Evolutionary conservation across 1,140 invertebrate species (phyloP), one percentile per base, ranked within the genome.

Genomic region (Nephotettix cincticeps): DNA sequence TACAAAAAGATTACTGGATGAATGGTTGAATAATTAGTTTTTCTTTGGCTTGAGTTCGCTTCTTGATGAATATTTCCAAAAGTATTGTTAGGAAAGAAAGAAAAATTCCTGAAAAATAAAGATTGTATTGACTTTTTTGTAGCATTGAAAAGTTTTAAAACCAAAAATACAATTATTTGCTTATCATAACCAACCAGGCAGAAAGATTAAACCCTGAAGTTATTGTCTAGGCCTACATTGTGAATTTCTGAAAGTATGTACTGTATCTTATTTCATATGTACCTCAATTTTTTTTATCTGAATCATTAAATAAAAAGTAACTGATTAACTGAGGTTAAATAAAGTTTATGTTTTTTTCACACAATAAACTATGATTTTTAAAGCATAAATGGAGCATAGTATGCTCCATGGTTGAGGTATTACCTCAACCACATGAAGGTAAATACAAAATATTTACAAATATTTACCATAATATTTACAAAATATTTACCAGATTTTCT

Each of bases 21-120:
- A 88, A 90, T 17, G 88, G 89, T 73, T 86, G 85, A 27, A 90
- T 85, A 2, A 86, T 80, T 71, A 80, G 82, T 28, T 82, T 80
- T 30, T 87, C 83, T 23, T 80, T 83, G 11, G 77, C 78, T n/a
- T 76, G 73, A 74, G 82, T 81, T 4, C 83, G 81, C 51, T 80
- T 80, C 32, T 83, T 79, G 72, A 83, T 86, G 23, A 84, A 76
- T 74, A 83, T 86, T 76, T 90, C 89, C 1, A 81, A 76, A 1
- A 84, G 67, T 11, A 90, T 80, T 6, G 87, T 78, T 17, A 84
- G 71, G 1, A 82, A 74, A 0, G 86, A 83, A n/a, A 84, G 75
- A 61, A 83, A 78, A 58, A 87, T 82, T 23, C 87, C 87, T 88
- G 79, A 61, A 83, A 83, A 27, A 73, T 72, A 74, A n/a, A n/a